phyloP scores from a whole-genome alignment of 2,888 invertebrate genomes.

The Diachrysia chrysitis region DNA sequence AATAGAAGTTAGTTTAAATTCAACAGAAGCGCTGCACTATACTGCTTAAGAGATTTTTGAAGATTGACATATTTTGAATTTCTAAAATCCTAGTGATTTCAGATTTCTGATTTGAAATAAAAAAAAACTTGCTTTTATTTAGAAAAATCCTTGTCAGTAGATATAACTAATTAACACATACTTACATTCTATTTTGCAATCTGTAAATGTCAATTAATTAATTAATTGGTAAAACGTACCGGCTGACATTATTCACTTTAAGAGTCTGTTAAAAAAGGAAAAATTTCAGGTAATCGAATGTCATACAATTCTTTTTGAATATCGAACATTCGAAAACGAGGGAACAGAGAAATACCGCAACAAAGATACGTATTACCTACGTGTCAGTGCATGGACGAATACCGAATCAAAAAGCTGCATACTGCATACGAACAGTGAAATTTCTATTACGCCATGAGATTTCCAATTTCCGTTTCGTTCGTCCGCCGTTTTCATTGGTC shows the following conservation, averaged over 20 bases:
- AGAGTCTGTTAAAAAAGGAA: not conserved
- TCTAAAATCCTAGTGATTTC: too few relatives aligned
- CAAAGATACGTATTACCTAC: too few relatives aligned
- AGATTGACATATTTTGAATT: too few relatives aligned
- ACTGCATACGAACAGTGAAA: constrained; percentile 45
- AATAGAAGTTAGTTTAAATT: too few relatives aligned
- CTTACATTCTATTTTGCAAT: too few relatives aligned
- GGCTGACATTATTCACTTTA: not conserved
- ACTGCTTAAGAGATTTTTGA: too few relatives aligned
- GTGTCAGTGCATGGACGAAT: not conserved
- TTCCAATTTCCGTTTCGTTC: constrained; percentile 58
- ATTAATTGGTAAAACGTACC: not conserved
- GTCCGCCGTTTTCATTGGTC: constrained; percentile 49
- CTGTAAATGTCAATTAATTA: too few relatives aligned
- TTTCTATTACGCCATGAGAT: constrained; percentile 62
- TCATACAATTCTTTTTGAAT: not conserved
- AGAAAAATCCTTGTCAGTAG: too few relatives aligned
- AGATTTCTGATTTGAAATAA: too few relatives aligned
- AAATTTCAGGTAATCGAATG: not conserved
- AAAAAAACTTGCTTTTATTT: too few relatives aligned
- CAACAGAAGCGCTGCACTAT: too few relatives aligned
- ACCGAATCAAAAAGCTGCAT: constrained; percentile 39
- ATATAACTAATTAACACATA: too few relatives aligned
- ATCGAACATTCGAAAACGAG: not conserved
- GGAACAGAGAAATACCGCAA: not conserved